Evolutionary conservation across 1,140 invertebrate species (phyloP).

Genomic region (Papilio glaucus): DNA sequence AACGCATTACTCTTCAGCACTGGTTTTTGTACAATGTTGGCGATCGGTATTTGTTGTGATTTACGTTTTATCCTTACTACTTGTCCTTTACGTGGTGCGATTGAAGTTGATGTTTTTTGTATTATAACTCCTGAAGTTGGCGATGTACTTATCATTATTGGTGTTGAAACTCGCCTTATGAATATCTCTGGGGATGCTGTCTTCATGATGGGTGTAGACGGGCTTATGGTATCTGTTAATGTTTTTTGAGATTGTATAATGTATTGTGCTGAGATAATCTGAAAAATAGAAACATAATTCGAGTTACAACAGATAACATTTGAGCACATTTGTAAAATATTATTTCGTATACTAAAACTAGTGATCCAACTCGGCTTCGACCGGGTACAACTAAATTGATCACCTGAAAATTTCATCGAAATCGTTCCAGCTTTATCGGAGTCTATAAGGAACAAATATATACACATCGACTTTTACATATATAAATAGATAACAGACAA

Average conservation of each 20-base stretch:
- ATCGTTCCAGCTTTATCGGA: too few species aligned
- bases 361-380: too few species aligned
- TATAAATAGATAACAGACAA: too few species aligned
- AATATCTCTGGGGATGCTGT: background rate
- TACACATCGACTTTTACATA: too few species aligned
- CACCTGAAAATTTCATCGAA: too few species aligned
- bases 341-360: too few species aligned
- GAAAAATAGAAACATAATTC: too few species aligned
- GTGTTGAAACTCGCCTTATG: background rate
- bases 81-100: slow-evolving; percentile 11
- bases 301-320: too few species aligned
- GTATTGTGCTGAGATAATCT: slow-evolving; percentile 4
- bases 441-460: too few species aligned
- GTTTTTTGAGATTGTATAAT: background rate
- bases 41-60: background rate
- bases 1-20: background rate
- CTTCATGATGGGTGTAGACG: slow-evolving; percentile 4
- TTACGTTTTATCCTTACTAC: slow-evolving; percentile 8
- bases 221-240: background rate
- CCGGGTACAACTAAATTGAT: too few species aligned
- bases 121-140: background rate
- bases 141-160: slow-evolving; percentile 7
- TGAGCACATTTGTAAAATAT: too few species aligned
- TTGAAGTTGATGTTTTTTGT: background rate
- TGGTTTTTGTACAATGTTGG: background rate